Evolutionary conservation across 2,888 invertebrate species (phyloP).

Genomic region (Nephrotoma appendiculata): DNA sequence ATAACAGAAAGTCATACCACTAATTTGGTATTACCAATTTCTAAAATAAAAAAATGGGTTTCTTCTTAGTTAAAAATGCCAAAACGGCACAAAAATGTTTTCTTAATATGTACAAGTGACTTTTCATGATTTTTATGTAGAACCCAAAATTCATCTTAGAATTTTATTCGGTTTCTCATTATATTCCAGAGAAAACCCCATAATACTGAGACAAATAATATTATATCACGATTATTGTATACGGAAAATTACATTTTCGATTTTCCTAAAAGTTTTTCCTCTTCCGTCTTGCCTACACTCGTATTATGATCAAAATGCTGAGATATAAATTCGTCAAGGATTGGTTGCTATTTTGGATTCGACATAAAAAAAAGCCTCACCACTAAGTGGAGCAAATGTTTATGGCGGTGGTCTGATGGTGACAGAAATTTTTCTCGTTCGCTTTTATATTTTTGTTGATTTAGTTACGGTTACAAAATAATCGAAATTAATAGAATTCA

Average conservation of each 20-base stretch:
- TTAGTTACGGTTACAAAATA: background rate
- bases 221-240: background rate
- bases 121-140: background rate
- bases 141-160: background rate
- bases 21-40: too few relatives aligned
- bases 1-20: too few relatives aligned
- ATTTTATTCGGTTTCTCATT: background rate
- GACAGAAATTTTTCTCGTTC: background rate
- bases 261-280: background rate
- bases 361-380: background rate
- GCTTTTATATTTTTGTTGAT: background rate
- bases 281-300: too few relatives aligned
- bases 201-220: background rate
- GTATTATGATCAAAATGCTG: too few relatives aligned
- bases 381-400: background rate
- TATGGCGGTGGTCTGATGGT: background rate
- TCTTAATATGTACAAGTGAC: too few relatives aligned
- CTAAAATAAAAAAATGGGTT: too few relatives aligned
- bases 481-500: background rate
- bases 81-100: too few relatives aligned
- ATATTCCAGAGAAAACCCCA: too few relatives aligned
- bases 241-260: background rate
- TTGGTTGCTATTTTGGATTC: background rate
- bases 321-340: background rate
- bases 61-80: too few relatives aligned